phyloP scores from a whole-genome alignment of 2,888 invertebrate species.

The Sarcophaga carnaria region DNA sequence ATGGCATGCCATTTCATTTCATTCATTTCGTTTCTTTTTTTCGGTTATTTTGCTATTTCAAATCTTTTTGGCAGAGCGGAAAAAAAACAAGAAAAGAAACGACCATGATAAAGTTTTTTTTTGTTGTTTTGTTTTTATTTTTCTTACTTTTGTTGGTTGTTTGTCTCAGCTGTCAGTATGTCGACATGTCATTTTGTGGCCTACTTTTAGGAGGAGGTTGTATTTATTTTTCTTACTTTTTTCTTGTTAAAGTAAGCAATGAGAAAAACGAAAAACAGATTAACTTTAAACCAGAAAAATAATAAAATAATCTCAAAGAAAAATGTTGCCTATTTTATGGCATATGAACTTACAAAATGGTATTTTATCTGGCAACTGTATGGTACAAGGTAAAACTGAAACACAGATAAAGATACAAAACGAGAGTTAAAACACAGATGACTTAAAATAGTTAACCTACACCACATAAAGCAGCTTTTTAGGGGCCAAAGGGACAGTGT shows the following conservation, averaged over 20 bases:
- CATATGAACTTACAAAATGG: conserved; percentile 47
- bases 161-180: conserved; percentile 65
- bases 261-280: conserved; percentile 23
- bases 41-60: conserved; percentile 32
- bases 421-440: too few relatives aligned
- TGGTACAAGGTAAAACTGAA: conserved; percentile 36
- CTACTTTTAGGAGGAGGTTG: conserved; percentile 61
- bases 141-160: conserved; percentile 29
- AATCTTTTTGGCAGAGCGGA: conserved; percentile 31
- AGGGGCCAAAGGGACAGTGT: too few relatives aligned
- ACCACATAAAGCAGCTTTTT: too few relatives aligned
- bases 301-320: conserved; percentile 9
- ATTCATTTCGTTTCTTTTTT: conserved; percentile 3
- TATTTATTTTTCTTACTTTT: not conserved
- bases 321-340: conserved; percentile 55
- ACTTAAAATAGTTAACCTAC: too few relatives aligned
- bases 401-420: conserved; percentile 34
- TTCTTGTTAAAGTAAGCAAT: not conserved
- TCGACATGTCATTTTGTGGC: conserved; percentile 68
- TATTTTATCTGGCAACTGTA: conserved; percentile 14
- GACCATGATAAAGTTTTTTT: conserved; percentile 46
- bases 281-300: conserved; percentile 24
- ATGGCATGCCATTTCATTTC: not conserved
- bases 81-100: not conserved
- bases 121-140: conserved; percentile 6